phyloP scores from a whole-genome alignment of 2,797 vertebrate genomes.

The Amblyopsis hoosieri region DNA sequence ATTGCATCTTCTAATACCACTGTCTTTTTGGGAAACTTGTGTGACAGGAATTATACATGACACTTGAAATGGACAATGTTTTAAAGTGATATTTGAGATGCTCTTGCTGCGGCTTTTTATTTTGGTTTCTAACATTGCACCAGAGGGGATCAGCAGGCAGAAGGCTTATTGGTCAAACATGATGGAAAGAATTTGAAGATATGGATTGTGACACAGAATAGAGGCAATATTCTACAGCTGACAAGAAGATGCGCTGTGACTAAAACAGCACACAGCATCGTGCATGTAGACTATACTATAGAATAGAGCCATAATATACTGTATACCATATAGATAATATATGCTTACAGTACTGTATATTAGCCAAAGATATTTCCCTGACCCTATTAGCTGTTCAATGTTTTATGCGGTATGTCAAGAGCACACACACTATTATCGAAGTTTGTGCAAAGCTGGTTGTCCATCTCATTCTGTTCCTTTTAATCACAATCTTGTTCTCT shows the following conservation, averaged over 20 bases:
- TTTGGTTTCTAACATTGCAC: constrained; percentile 19
- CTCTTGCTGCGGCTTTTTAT: constrained; percentile 32
- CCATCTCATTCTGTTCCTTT: constrained; percentile 1
- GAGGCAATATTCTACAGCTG: constrained; percentile 2
- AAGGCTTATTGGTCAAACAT: constrained; percentile 9
- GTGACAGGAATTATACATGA: constrained; percentile 34
- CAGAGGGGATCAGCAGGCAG: constrained; percentile 3
- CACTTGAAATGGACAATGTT: constrained; percentile 30
- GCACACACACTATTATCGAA: neutral
- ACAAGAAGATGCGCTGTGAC: neutral
- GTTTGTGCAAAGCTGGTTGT: too few relatives aligned
- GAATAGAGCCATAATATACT: too few relatives aligned
- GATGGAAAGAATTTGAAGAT: constrained; percentile 18
- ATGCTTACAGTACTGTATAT: neutral
- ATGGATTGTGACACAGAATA: too few relatives aligned
- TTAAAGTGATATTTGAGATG: constrained; percentile 35
- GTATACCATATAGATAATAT: too few relatives aligned
- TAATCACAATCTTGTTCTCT: constrained; percentile 20
- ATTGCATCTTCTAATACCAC: constrained; percentile 36
- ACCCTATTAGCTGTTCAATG: neutral
- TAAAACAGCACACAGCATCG: neutral
- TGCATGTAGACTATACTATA: too few relatives aligned
- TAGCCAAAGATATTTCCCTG: neutral
- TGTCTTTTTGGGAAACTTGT: constrained; percentile 26
- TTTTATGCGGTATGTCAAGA: neutral